phyloP scores from a whole-genome alignment of 2,888 invertebrate species.

The Brachynemurus nebulosus region DNA sequence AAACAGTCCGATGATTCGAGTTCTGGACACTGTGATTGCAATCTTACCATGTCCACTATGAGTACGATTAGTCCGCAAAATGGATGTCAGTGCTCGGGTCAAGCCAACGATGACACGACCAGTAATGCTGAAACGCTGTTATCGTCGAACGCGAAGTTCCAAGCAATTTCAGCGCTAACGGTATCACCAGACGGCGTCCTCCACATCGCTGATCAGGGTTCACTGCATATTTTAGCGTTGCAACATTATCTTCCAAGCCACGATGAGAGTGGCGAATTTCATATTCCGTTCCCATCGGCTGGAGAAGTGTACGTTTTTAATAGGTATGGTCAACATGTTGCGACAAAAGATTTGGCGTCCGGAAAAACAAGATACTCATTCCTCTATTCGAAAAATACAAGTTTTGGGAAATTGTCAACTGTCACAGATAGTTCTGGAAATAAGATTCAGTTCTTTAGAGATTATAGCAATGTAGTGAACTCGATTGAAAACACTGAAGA shows the following conservation, averaged over 20 bases:
- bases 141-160: conserved; percentile 83
- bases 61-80: conserved; percentile 31
- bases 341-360: conserved; percentile 89
- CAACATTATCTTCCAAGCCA: conserved; percentile 79
- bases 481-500: conserved; percentile 91
- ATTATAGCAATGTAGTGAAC: conserved; percentile 82
- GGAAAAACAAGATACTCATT: conserved; percentile 90
- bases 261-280: conserved; percentile 80
- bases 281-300: conserved; percentile 85
- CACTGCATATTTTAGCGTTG: conserved; percentile 67
- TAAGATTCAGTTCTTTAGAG: conserved; percentile 79
- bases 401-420: conserved; percentile 84
- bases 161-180: conserved; percentile 75
- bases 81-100: conserved; percentile 26
- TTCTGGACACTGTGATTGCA: conserved; percentile 44
- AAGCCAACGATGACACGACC: conserved; percentile 39
- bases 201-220: conserved; percentile 88
- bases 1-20: conserved; percentile 51
- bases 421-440: conserved; percentile 91
- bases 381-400: conserved; percentile 92
- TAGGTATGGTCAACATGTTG: conserved; percentile 90
- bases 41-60: conserved; percentile 37
- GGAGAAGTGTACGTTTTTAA: conserved; percentile 91
- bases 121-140: conserved; percentile 73
- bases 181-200: conserved; percentile 93